Evolutionary conservation across 1,140 invertebrate genomes (phyloP), one percentile per base, ranked within the genome.

Genomic region (Drosophila oshimai): DNA sequence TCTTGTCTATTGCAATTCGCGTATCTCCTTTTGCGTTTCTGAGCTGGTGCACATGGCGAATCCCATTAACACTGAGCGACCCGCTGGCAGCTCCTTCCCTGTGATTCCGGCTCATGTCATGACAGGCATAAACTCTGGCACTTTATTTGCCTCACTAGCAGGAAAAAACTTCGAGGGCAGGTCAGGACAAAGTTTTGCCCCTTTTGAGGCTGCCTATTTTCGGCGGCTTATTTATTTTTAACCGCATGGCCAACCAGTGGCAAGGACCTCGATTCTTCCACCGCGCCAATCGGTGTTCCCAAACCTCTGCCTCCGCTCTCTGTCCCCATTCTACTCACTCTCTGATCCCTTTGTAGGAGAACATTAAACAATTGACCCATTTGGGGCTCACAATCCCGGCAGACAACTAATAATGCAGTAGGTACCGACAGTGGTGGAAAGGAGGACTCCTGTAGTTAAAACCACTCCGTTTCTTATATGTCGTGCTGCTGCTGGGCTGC

Each of bases 341-440:
- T 2, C 37, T 17, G 15, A 37, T 22, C 10, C 33, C 18, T 9
- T 17, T 7, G 6, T 9, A 9, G 39, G 39, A 3, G 51, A 18
- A 51, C 28, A 64, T 51, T 57, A 51, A 39, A 42, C 65, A 71
- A 74, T 84, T 86, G 80, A 84, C 79, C 79, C 65, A 84, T 75
- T 84, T 84, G 54, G 31, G 15, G 26, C 13, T 13, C 49, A 29
- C 54, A 61, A 53, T 34, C 50, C 58, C 22, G 60, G 61, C 42
- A 39, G 58, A 31, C 64, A 78, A 61, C 74, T 71, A 78, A 84
- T 74, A 84, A 78, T 84, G 69, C 58, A 64, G 60, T 73, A 71
- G 77, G 46, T 69, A 31, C 7, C 44, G 55, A 47, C 70, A 67
- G 37, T 12, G 13, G 24, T 55, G 31, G 22, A 22, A 22, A 5